A percentile compares a stretch with the other conserved stretches of the same genome.
Conservation (phyloP, 2,888 invertebrate genomes). For the Acleris holmiana region DNA sequence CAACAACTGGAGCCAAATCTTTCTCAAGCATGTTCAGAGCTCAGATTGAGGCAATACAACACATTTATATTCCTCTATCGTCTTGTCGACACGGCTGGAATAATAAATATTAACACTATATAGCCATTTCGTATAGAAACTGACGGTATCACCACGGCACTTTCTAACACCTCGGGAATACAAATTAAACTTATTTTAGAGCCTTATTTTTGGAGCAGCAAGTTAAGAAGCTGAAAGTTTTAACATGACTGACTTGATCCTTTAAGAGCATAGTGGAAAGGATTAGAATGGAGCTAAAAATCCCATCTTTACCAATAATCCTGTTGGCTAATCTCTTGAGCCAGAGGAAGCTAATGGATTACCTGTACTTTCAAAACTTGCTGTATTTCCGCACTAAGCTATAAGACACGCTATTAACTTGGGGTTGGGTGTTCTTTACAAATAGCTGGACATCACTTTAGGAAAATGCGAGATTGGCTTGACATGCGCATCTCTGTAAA, state of each 20-base stretch:
- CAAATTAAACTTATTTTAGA: constrained; percentile 53
- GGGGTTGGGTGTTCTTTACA: constrained; percentile 2
- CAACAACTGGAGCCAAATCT: constrained; percentile 38
- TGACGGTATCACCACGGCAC: constrained; percentile 66
- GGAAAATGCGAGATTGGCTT: constrained; percentile 7
- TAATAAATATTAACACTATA: constrained; percentile 73
- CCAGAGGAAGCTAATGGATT: constrained; percentile 22
- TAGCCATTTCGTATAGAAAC: constrained; percentile 72
- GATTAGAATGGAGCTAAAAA: constrained; percentile 25
- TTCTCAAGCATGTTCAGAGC: constrained; percentile 57
- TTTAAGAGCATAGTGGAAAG: constrained; percentile 19
- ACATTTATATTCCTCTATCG: constrained; percentile 62
- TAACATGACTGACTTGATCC: constrained; percentile 26
- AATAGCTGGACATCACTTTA: neutral
- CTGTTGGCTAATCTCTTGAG: constrained; percentile 23
- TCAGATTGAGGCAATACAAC: constrained; percentile 56
- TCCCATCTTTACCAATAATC: constrained; percentile 24
- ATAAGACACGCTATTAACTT: constrained; percentile 1
- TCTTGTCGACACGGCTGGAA: constrained; percentile 67
- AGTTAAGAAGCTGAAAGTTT: constrained; percentile 12
- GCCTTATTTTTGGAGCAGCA: constrained; percentile 9
- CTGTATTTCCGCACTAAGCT: neutral
- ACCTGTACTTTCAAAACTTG: constrained; percentile 16
- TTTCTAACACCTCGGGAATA: constrained; percentile 66
- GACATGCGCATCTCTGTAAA: neutral